A percentile compares a stretch with the other conserved stretches of the same genome.
Conservation (phyloP, 2,888 invertebrate genomes). For the Lymantria dispar region DNA sequence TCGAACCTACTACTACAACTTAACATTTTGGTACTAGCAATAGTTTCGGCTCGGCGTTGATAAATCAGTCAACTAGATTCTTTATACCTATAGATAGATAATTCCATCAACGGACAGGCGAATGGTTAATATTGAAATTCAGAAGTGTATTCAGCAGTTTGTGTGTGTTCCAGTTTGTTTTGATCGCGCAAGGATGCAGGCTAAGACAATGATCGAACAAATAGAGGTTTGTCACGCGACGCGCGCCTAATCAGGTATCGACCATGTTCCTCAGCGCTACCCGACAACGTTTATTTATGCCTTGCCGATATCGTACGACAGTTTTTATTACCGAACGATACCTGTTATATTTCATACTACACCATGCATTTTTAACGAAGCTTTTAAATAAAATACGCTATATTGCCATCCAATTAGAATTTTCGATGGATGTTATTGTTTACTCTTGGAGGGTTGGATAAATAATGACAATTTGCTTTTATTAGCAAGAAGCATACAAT, state of each 20-base stretch:
- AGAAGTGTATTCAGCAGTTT: constrained; percentile 37
- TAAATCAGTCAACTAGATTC: too few relatives aligned
- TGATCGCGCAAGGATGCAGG: constrained; percentile 68
- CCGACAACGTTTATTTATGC: constrained; percentile 74
- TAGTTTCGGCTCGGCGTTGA: too few relatives aligned
- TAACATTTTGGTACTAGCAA: too few relatives aligned
- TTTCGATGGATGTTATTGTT: constrained; percentile 15
- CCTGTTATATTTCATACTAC: constrained; percentile 58
- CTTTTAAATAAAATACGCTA: constrained; percentile 30
- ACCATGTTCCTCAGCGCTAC: constrained; percentile 64
- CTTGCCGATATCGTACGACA: constrained; percentile 64
- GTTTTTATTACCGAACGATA: constrained; percentile 56
- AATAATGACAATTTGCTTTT: constrained; percentile 4
- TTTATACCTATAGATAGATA: too few relatives aligned
- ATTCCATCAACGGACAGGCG: too few relatives aligned
- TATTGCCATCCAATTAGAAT: constrained; percentile 29
- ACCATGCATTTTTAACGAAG: constrained; percentile 29
- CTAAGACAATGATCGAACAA: constrained; percentile 78
- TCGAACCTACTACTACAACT: too few relatives aligned
- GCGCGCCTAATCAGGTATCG: constrained; percentile 70
- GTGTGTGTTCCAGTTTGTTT: constrained; percentile 64
- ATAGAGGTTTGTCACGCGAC: constrained; percentile 79
- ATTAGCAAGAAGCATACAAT: constrained; percentile 9
- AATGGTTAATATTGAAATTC: constrained; percentile 18
- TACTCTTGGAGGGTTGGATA: constrained; percentile 6